phyloP scores from a whole-genome alignment of 2,888 invertebrate genomes.

The Drosophila parthenogenetica region DNA sequence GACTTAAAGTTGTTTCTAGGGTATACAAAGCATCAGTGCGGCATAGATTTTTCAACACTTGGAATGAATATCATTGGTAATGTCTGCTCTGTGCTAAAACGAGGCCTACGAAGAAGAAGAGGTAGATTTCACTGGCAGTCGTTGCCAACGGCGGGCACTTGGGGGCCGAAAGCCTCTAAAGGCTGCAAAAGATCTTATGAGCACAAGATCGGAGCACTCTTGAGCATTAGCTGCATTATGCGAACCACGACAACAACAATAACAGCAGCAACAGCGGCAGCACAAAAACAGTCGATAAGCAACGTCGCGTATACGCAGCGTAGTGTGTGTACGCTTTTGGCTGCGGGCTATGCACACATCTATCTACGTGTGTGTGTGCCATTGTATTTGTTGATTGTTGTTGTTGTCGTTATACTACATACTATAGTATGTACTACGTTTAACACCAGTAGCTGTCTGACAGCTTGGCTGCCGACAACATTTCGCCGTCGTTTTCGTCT shows the following conservation, averaged over 20 bases:
- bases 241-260: conserved; percentile 36
- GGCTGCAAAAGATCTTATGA: conserved; percentile 37
- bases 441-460: conserved; percentile 81
- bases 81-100: conserved; percentile 35
- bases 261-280: conserved; percentile 12
- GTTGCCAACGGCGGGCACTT: conserved; percentile 26
- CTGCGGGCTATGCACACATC: conserved; percentile 16
- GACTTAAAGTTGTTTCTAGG: conserved; percentile 6
- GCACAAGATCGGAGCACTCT: conserved; percentile 45
- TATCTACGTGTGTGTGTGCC: conserved; percentile 28
- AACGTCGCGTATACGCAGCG: conserved; percentile 73
- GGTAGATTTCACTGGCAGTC: conserved; percentile 35
- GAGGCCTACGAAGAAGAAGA: conserved; percentile 2
- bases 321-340: conserved; percentile 45
- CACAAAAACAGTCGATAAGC: conserved; percentile 49
- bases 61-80: conserved; percentile 41
- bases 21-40: neutral
- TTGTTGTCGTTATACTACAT: conserved; percentile 66
- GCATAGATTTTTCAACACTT: neutral
- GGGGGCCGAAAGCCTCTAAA: conserved; percentile 22
- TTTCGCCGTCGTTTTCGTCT: conserved; percentile 36
- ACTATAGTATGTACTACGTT: conserved; percentile 68
- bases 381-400: conserved; percentile 16
- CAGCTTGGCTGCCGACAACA: conserved; percentile 76
- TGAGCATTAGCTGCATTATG: conserved; percentile 57